These are phyloP conservation scores for Lepus timidus DNA, from an alignment of 2,113 vertebrate species.

Conservation along the genomic window DNA sequence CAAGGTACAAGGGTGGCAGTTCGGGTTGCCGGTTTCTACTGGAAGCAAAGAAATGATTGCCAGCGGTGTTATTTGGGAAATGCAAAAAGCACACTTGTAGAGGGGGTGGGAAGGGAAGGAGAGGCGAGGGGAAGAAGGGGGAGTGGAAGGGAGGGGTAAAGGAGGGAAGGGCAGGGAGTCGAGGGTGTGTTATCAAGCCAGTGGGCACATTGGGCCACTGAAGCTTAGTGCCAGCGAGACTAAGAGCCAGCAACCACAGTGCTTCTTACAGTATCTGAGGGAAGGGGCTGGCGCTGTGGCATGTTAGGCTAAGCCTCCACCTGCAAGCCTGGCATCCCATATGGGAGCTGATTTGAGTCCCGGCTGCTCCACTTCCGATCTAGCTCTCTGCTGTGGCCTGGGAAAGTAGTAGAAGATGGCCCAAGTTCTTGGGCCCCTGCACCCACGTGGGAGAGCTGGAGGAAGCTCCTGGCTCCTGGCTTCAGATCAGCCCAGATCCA, in stretches of 20 bases:
- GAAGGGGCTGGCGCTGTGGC: background rate
- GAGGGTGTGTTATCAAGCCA: conserved; percentile 25
- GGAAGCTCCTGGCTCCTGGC: no score
- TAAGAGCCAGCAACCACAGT: background rate
- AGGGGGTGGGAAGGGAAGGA: background rate
- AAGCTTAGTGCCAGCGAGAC: background rate
- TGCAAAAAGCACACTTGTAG: background rate
- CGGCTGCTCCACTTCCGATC: no score
- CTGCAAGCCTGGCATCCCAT: no score
- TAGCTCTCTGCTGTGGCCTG: no score
- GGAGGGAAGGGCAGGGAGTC: background rate
- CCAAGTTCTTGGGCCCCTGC: no score
- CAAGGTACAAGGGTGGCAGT: background rate
- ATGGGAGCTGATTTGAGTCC: no score
- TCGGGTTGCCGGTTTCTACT: background rate
- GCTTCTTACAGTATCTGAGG: conserved; percentile 17
- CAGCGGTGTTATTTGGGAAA: conserved; percentile 13
- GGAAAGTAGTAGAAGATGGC: no score
- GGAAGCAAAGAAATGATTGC: conserved; percentile 6
- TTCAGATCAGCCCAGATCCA: no score
- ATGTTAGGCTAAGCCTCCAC: no score
- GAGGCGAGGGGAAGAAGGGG: no score
- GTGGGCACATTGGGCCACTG: background rate
- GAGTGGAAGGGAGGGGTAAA: background rate
- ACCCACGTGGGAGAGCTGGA: no score